A percentile compares a stretch with the other conserved stretches of the same genome.
Evolutionary conservation across 2,113 vertebrate genomes (phyloP).

Genomic region (Nycticebus coucang): DNA sequence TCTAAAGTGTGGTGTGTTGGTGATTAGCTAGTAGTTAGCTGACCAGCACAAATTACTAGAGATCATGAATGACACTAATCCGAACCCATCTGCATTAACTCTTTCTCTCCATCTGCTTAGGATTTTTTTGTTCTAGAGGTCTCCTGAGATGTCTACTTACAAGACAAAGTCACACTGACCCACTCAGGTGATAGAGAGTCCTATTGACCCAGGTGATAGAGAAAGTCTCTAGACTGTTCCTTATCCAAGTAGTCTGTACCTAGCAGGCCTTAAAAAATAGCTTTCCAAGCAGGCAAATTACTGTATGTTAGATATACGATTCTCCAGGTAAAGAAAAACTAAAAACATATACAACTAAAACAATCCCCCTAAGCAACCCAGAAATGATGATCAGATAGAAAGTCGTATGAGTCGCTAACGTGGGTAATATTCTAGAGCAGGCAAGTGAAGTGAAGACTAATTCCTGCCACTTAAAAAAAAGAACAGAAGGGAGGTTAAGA

Average conservation of each 20-base stretch:
- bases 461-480: neutral
- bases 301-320: slow-evolving; percentile 7
- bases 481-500: neutral
- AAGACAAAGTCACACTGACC: neutral
- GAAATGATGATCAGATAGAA: slow-evolving; percentile 4
- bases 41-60: slow-evolving; percentile 53
- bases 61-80: slow-evolving; percentile 62
- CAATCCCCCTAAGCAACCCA: neutral
- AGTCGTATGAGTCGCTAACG: neutral
- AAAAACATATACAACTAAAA: neutral
- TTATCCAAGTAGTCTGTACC: neutral
- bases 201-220: neutral
- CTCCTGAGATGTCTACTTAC: slow-evolving; percentile 47
- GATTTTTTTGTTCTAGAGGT: neutral
- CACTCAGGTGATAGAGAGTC: neutral
- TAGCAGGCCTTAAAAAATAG: neutral
- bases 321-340: neutral
- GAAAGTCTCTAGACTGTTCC: neutral
- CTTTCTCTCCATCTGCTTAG: neutral
- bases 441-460: neutral
- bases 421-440: neutral
- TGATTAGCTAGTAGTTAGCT: neutral
- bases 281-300: neutral
- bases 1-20: slow-evolving; percentile 6
- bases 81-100: slow-evolving; percentile 47